A percentile compares a stretch with the other conserved stretches of the same genome.
phyloP scores from a whole-genome alignment of 2,797 vertebrate genomes.

The Emys orbicularis region DNA sequence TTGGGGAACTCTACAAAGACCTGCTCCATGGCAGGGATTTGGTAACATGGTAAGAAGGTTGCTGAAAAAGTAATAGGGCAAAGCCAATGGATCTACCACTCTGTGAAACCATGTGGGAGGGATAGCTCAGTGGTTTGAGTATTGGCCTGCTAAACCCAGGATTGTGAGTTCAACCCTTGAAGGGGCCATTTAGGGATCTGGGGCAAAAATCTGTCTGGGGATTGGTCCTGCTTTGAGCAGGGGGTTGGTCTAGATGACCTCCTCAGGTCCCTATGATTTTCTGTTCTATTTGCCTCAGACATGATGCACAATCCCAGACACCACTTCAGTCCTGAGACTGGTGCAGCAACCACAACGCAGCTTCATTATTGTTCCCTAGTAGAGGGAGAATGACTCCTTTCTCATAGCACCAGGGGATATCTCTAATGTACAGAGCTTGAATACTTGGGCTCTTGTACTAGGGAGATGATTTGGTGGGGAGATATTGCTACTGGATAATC shows the following conservation, averaged over 20 bases:
- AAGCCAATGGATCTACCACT: background rate
- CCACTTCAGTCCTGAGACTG: background rate
- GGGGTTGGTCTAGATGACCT: no score
- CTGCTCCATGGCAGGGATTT: background rate
- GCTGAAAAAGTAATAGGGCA: background rate
- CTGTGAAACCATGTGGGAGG: no score
- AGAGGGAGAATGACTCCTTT: background rate
- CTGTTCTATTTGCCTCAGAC: background rate
- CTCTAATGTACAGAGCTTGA: background rate
- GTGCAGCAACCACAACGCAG: background rate
- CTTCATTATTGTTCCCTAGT: background rate
- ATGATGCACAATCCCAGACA: fast-evolving
- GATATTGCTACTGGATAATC: background rate
- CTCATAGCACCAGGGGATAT: fast-evolving
- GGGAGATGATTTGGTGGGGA: fast-evolving
- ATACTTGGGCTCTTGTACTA: background rate
- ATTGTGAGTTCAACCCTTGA: no score
- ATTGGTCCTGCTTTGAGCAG: no score
- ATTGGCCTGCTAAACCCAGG: no score
- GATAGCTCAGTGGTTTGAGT: no score
- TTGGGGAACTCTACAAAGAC: background rate
- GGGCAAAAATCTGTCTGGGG: no score
- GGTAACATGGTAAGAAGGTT: background rate
- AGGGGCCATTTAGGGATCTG: no score
- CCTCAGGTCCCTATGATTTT: no score